These are phyloP conservation scores for Helostoma temminkii DNA, from an alignment of 2,797 vertebrate species.

Conservation along the genomic window DNA sequence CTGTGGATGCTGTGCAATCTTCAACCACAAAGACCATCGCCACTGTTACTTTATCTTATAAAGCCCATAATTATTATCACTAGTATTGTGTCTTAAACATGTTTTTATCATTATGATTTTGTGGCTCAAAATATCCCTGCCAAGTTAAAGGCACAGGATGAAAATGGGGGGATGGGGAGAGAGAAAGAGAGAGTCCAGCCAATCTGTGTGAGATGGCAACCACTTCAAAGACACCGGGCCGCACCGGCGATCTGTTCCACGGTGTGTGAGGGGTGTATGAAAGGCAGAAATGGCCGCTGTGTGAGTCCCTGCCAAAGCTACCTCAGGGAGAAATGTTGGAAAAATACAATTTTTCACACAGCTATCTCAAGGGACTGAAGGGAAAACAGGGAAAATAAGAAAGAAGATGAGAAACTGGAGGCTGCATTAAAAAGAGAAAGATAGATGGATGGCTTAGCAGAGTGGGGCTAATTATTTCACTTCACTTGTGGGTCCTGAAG, in stretches of 20 bases:
- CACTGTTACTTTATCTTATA: constrained; percentile 56
- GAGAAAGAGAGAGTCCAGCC: constrained; percentile 70
- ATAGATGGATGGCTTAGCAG: constrained; percentile 66
- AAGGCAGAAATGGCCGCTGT: constrained; percentile 85
- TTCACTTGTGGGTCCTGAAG: constrained; percentile 74
- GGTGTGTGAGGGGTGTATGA: constrained; percentile 83
- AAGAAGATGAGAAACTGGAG: constrained; percentile 64
- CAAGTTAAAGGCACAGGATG: constrained; percentile 75
- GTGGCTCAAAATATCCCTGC: constrained; percentile 57
- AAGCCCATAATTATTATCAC: constrained; percentile 72
- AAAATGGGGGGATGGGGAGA: constrained; percentile 59
- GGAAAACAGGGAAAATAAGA: constrained; percentile 53
- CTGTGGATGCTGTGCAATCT: constrained; percentile 66
- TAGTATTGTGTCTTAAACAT: constrained; percentile 58
- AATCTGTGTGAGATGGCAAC: constrained; percentile 85
- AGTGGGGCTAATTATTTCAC: constrained; percentile 82
- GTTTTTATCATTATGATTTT: constrained; percentile 67
- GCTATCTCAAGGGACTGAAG: constrained; percentile 67
- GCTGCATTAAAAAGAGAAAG: constrained; percentile 60
- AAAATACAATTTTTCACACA: constrained; percentile 85
- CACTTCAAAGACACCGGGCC: constrained; percentile 83
- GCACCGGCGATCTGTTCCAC: constrained; percentile 82
- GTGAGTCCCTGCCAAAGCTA: constrained; percentile 85
- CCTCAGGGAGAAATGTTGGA: constrained; percentile 85
- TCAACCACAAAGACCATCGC: constrained; percentile 41